Base-by-base conservation (phyloP, 2,888 invertebrate species). In the Pteria penguin region DNA sequence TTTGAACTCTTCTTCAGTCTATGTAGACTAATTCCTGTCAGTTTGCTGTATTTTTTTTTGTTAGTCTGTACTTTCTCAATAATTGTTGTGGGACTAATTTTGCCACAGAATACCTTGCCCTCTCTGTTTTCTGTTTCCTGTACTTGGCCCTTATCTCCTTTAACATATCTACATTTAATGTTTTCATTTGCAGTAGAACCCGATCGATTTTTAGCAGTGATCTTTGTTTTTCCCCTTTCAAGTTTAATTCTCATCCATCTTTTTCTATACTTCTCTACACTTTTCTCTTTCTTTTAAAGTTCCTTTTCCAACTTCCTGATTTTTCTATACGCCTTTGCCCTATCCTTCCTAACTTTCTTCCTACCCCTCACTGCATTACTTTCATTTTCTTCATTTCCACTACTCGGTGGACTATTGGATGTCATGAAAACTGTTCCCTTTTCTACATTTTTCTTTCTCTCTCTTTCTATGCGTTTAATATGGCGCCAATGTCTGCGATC, bases 241-340 rank as follows among this genome's bases (percentile, higher is more conserved):
- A 36, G 52, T 68, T 67, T 8, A 68, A 33, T 55, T n/a, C 72
- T 22, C 24, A 62, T 26, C 18, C 29, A 72, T 11, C 72, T 14
- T 57, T 72, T 63, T 61, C 67, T 73, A 26, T 73, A 73, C 32
- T 61, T 74, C 0, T 74, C 62, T 14, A 66, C 29, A 2, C 54
- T 54, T 31, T 68, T 61, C 11, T 29, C 31, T 62, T 55, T 67
- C 26, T 24, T 61, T 4, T 22, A 4, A 2, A 67, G 31, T 5
- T 29, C 32, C n/a, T 54, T 32, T 54, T 52, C 57, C 27, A 74
- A 54, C 11, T 55, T 27, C 14, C 1, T 26, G 27, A 66, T 72
- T 22, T 31, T 63, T 33, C 52, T 68, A 33, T 70, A 75, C 8
- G 75, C 70, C 33, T 55, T 70, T 22, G 57, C 36, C 71, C 67